Conservation (phyloP, 2,113 vertebrate genomes). For the Osmerus mordax region DNA sequence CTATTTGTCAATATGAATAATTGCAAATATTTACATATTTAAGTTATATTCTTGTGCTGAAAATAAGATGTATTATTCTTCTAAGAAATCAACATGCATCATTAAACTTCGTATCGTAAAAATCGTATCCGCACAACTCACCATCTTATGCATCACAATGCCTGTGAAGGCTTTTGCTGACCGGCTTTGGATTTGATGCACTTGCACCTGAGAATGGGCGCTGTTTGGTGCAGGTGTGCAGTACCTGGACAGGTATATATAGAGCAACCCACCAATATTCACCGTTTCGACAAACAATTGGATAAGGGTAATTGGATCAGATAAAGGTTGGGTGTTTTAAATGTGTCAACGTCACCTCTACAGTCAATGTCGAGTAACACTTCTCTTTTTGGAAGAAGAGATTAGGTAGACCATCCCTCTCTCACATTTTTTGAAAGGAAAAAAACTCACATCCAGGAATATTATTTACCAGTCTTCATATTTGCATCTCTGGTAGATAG, state of each 20-base stretch:
- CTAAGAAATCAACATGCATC: too few relatives aligned
- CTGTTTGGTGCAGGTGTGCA: constrained; percentile 36
- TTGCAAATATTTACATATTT: background rate
- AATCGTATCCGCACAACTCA: constrained; percentile 50
- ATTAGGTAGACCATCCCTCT: constrained; percentile 49
- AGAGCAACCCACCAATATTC: constrained; percentile 43
- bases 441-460: constrained; percentile 48
- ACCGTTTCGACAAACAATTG: constrained; percentile 31
- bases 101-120: background rate
- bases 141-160: constrained; percentile 60
- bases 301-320: constrained; percentile 5
- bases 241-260: constrained; percentile 55
- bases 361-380: constrained; percentile 33
- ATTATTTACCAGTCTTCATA: constrained; percentile 35
- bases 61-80: background rate
- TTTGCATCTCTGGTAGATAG: constrained; percentile 63
- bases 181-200: constrained; percentile 1
- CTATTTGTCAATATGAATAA: too few relatives aligned
- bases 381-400: constrained; percentile 73
- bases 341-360: constrained; percentile 57
- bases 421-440: constrained; percentile 38
- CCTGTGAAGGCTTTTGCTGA: constrained; percentile 41
- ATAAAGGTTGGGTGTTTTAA: constrained; percentile 59
- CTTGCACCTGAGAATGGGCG: constrained; percentile 12
- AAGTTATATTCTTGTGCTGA: background rate